Evolutionary conservation across 1,140 invertebrate genomes (phyloP).

Genomic region (Drosophila truncata): DNA sequence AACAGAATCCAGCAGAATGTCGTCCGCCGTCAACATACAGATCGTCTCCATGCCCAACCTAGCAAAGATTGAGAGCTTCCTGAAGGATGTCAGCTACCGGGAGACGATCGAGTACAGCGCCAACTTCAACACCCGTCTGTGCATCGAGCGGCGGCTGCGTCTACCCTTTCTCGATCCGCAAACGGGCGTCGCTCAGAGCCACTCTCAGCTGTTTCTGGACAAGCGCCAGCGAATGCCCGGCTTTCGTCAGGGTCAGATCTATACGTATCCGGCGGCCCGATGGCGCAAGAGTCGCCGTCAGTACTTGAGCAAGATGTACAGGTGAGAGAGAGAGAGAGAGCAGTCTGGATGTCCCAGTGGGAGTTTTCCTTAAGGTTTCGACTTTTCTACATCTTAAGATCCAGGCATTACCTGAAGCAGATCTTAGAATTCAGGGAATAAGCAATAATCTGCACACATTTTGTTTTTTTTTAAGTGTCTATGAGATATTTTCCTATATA

Average conservation of each 20-base stretch:
- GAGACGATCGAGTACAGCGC: constrained; percentile 97
- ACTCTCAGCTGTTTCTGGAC: constrained; percentile 96
- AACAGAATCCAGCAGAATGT: constrained; percentile 45
- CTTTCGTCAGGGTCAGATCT: constrained; percentile 94
- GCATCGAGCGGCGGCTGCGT: constrained; percentile 95
- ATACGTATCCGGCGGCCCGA: constrained; percentile 92
- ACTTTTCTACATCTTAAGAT: background rate
- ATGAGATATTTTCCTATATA: no score
- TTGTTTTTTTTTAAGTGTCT: no score
- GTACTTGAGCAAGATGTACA: constrained; percentile 84
- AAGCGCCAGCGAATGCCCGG: constrained; percentile 96
- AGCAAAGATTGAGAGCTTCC: constrained; percentile 92
- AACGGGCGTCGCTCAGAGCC: constrained; percentile 97
- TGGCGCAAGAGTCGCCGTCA: constrained; percentile 84
- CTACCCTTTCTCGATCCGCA: constrained; percentile 98
- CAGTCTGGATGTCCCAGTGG: background rate
- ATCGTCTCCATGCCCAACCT: constrained; percentile 90
- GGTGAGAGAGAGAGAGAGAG: constrained; percentile 47
- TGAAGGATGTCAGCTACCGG: constrained; percentile 95
- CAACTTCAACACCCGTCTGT: constrained; percentile 96
- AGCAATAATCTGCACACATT: no score
- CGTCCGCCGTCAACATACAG: constrained; percentile 88
- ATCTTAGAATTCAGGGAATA: background rate
- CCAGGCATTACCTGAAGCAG: background rate
- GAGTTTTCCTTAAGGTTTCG: background rate